phyloP scores from a whole-genome alignment of 2,113 vertebrate species.

The Leptosomus discolor region DNA sequence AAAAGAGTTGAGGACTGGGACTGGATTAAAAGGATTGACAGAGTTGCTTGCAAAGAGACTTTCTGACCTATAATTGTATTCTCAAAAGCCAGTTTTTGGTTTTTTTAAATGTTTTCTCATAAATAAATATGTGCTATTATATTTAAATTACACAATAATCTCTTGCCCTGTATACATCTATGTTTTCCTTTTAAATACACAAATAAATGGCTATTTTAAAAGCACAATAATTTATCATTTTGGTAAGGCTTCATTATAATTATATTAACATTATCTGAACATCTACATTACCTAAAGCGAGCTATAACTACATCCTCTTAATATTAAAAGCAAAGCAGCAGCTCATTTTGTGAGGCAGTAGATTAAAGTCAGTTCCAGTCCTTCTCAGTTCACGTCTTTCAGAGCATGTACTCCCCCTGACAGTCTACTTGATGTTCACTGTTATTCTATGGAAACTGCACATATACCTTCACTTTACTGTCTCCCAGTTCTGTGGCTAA shows the following conservation, averaged over 20 bases:
- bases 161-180: background rate
- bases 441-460: background rate
- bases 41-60: background rate
- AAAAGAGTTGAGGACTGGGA: background rate
- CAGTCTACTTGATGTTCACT: background rate
- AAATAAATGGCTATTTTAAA: background rate
- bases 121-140: background rate
- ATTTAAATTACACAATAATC: background rate
- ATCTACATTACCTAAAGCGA: background rate
- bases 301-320: background rate
- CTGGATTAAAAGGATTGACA: background rate
- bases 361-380: background rate
- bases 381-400: background rate
- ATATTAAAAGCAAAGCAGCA: conserved; percentile 1
- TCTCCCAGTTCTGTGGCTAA: background rate
- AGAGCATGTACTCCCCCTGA: background rate
- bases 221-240: background rate
- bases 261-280: background rate
- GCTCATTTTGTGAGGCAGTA: background rate
- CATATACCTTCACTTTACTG: background rate
- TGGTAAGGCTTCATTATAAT: background rate
- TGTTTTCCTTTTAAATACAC: background rate
- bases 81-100: background rate
- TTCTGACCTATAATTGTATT: background rate
- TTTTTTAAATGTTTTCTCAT: background rate